Evolutionary conservation across 2,888 invertebrate species (phyloP).

Genomic region (Orchesellides sinensis): DNA sequence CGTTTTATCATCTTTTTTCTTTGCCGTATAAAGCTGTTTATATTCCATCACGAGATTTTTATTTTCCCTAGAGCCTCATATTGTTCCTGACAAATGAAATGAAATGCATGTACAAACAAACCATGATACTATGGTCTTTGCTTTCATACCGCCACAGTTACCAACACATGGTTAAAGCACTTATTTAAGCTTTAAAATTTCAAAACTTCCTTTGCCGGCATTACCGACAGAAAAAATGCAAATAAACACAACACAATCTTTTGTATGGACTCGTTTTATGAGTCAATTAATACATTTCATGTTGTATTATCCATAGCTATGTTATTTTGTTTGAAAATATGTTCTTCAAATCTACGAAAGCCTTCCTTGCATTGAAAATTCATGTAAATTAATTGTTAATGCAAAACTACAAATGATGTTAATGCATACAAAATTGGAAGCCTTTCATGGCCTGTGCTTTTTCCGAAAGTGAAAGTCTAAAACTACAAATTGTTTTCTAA

Average conservation of each 20-base stretch:
- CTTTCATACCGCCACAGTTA: not conserved
- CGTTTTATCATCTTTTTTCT: not conserved
- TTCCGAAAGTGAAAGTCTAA: too few relatives aligned
- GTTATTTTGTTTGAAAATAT: too few relatives aligned
- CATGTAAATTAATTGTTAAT: too few relatives aligned
- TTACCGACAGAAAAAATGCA: not conserved
- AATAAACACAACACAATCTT: slow-evolving; percentile 11
- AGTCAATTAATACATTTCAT: slow-evolving; percentile 31
- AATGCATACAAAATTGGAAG: too few relatives aligned
- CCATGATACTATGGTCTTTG: too few relatives aligned
- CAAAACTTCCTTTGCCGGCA: not conserved
- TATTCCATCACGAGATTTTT: too few relatives aligned
- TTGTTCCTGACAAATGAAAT: not conserved
- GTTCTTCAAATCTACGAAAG: too few relatives aligned
- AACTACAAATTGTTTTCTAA: too few relatives aligned
- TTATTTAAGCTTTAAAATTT: not conserved
- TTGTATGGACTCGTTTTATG: slow-evolving; percentile 20
- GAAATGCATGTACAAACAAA: slow-evolving; percentile 10
- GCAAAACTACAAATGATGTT: too few relatives aligned
- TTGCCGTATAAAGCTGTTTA: not conserved
- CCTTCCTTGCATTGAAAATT: too few relatives aligned
- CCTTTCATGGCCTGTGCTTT: too few relatives aligned
- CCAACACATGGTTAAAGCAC: not conserved
- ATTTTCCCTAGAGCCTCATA: not conserved
- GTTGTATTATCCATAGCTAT: not conserved